phyloP scores from a whole-genome alignment of 2,888 invertebrate species.

The Gymnosoma rotundatum region DNA sequence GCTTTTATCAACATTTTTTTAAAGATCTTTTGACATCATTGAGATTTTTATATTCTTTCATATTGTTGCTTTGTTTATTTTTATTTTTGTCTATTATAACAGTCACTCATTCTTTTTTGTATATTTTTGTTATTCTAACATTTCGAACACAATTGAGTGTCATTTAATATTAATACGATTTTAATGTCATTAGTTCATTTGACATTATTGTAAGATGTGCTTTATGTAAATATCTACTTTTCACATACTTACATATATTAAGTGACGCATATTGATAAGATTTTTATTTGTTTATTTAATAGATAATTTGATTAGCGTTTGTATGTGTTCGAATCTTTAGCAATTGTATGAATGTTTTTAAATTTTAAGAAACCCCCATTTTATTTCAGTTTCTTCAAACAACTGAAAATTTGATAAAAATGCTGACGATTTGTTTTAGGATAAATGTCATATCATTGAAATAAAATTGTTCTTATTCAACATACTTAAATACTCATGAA shows the following conservation, averaged over 20 bases:
- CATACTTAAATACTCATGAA: not conserved
- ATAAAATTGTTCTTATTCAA: not conserved
- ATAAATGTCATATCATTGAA: constrained; percentile 1
- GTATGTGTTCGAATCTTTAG: not conserved
- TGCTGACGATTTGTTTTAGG: constrained; percentile 4
- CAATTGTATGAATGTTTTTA: constrained; percentile 8
- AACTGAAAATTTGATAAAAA: constrained; percentile 18
- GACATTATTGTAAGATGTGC: constrained; percentile 29
- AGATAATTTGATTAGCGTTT: not conserved
- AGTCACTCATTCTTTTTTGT: constrained; percentile 5
- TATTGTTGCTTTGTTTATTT: not conserved
- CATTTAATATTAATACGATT: constrained; percentile 57
- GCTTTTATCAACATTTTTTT: not conserved
- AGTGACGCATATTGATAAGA: not conserved
- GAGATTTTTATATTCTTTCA: constrained; percentile 15
- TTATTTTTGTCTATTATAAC: not conserved
- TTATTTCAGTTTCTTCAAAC: not conserved
- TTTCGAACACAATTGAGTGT: constrained; percentile 52
- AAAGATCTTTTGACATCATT: constrained; percentile 27
- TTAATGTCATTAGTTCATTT: constrained; percentile 57
- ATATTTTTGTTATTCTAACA: not conserved
- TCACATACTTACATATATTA: not conserved
- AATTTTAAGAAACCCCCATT: not conserved
- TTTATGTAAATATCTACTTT: not conserved
- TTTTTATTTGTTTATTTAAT: not conserved